Conservation (phyloP, 1,140 invertebrate species). For the Drosophila grimshawi region DNA sequence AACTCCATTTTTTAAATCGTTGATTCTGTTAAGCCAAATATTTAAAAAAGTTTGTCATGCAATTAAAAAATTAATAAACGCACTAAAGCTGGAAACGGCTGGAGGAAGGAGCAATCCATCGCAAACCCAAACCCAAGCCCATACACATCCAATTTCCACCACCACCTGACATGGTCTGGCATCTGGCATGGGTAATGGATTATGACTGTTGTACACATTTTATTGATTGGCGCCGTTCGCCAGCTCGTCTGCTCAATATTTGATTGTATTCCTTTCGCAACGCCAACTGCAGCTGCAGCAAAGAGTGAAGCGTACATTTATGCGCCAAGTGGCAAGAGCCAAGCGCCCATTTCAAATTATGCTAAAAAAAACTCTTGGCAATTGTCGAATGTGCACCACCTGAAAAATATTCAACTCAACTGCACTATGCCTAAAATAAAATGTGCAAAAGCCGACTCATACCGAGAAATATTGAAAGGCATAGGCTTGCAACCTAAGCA, state of each 20-base stretch:
- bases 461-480: no score
- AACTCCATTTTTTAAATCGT: constrained; percentile 19
- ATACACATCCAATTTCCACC: constrained; percentile 26
- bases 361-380: constrained; percentile 42
- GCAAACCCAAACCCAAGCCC: constrained; percentile 1
- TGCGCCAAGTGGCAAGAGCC: background rate
- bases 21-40: constrained; percentile 10
- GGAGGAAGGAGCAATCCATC: constrained; percentile 3
- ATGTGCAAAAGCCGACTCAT: no score
- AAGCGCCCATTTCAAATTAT: constrained; percentile 30
- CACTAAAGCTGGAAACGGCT: constrained; percentile 13
- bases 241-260: constrained; percentile 56
- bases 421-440: background rate
- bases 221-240: constrained; percentile 47
- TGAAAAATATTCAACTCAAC: constrained; percentile 42
- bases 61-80: constrained; percentile 69
- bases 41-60: constrained; percentile 31
- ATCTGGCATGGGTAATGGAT: constrained; percentile 73
- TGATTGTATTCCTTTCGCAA: constrained; percentile 65
- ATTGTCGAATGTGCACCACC: constrained; percentile 47
- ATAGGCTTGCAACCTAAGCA: no score
- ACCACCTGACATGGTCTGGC: constrained; percentile 17
- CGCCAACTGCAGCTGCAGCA: constrained; percentile 13
- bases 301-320: constrained; percentile 46
- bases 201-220: constrained; percentile 66